Base-by-base conservation (phyloP, 2,113 vertebrate genomes). In the Choloepus hoffmanni region DNA sequence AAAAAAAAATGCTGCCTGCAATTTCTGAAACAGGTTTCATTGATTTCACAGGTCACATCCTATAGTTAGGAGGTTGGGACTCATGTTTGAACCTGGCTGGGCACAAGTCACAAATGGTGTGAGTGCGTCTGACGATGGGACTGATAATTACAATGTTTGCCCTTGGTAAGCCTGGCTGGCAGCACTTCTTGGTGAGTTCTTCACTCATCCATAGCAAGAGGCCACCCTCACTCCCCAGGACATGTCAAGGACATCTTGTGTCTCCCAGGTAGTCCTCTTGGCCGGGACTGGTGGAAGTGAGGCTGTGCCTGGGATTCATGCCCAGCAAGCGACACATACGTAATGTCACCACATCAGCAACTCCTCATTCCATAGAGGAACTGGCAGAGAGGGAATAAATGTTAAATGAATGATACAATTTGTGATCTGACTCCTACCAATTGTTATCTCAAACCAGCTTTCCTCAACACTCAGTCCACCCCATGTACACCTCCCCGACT, bases 391-490 rank as follows among this genome's bases (percentile, higher is more conserved):
- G 43, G 43, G 58, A 55, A n/a, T 10, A 43, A 62, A 33, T 89
- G 65, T 92, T 55, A 85, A 79, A 45, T 16, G 45, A 96, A 94
- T 43, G 55, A 92, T 82, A 43, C 23, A 55, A 19, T 77, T 72
- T 73, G 73, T 86, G 65, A 28, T 58, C 85, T 74, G 72, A 82
- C 74, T 84, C 86, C 84, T 79, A 90, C 87, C 43, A 62, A 58
- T 86, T 96, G 74, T 92, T 85, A 92, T 92, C 85, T 96, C 76
- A 81, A 74, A 58, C 23, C 55, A 79, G 77, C 36, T 89, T 86
- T 95, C 92, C 36, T 81, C 33, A 67, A 77, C 65, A 92, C 43
- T 84, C 74, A 93, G 92, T 90, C 94, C 62, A 84, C 84, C 90
- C 33, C 4, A 4, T 0, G 3, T 13, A 28, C 18, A 21, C 74